Base-by-base conservation (phyloP, 2,888 invertebrate genomes). In the Catonia carolina region DNA sequence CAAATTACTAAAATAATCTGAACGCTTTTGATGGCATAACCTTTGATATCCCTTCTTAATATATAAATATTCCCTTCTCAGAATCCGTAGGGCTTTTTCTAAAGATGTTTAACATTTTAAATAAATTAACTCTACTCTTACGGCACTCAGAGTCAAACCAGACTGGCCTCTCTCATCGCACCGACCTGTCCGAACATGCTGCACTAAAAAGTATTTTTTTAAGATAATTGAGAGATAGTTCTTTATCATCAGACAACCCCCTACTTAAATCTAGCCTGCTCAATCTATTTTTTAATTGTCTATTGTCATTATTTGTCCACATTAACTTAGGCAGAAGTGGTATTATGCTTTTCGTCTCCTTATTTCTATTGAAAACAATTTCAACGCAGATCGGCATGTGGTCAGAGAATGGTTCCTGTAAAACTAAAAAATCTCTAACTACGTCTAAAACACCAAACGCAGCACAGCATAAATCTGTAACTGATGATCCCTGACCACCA, bases 401-500 rank as follows among this genome's bases (percentile, higher is more conserved):
- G 31, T 54, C 45, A 1, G 49, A 55, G 14, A 33, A 45, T 15
- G 48, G 27, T n/a, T 35, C 18, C 3, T 7, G 14, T 2, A 48
- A 5, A 1, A 56, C 50, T n/a, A 35, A 18, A 31, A 56, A 56
- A 49, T 50, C 42, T 6, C 39, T 50, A 15, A 56, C 12, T 5
- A 14, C 2, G 2, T 41, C 7, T 18, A 56, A 41, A 27, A 37
- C 47, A 39, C 37, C 36, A 20, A 48, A n/a, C 12, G 48, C 20
- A 10, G 17, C 14, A n/a, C 36, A 23, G 8, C 36, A 53, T n/a
- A 56, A 42, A 22, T 60, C 60, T 15, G 36, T 50, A 15, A 57
- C 54, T 22, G 56, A 56, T 2, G 49, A 49, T 20, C 55, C 57
- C 41, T 35, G 33, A 14, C 18, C 39, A 12, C 51, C 50, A 22